Evolutionary conservation across 2,113 vertebrate genomes (phyloP).

Genomic region (Pogonocichla stellata): DNA sequence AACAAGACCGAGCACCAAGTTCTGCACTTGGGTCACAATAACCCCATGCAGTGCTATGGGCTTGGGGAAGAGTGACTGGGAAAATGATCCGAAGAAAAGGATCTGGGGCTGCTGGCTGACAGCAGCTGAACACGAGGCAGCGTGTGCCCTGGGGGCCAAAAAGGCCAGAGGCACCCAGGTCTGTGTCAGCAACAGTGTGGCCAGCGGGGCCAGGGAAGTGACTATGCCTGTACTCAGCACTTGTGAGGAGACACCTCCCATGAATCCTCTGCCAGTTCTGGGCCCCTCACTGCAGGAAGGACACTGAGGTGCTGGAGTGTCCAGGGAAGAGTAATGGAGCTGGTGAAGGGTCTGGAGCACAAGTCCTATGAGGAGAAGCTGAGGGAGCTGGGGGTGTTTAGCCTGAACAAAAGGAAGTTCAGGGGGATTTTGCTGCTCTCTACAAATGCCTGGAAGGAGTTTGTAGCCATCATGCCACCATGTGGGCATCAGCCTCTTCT

Average conservation of each 20-base stretch:
- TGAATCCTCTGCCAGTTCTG: neutral
- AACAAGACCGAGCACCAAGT: neutral
- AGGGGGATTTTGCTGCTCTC: neutral
- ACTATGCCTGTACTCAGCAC: neutral
- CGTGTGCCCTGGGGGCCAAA: neutral
- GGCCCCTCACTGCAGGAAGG: neutral
- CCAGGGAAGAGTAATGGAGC: neutral
- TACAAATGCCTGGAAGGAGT: neutral
- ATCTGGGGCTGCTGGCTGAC: neutral
- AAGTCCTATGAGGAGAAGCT: neutral
- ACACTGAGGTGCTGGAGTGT: neutral
- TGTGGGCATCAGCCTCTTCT: neutral
- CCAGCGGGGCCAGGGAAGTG: neutral
- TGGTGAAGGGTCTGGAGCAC: neutral
- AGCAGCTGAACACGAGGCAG: neutral
- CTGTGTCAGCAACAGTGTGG: neutral
- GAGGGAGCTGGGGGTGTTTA: neutral
- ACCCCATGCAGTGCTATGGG: neutral
- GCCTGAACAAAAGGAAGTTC: neutral
- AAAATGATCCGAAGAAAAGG: neutral
- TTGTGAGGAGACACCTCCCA: rapidly evolving
- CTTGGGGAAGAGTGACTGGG: neutral
- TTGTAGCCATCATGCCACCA: neutral
- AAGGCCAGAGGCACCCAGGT: neutral
- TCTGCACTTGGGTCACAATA: neutral